phyloP scores from a whole-genome alignment of 1,140 invertebrate genomes.

The Drosophila pandora region DNA sequence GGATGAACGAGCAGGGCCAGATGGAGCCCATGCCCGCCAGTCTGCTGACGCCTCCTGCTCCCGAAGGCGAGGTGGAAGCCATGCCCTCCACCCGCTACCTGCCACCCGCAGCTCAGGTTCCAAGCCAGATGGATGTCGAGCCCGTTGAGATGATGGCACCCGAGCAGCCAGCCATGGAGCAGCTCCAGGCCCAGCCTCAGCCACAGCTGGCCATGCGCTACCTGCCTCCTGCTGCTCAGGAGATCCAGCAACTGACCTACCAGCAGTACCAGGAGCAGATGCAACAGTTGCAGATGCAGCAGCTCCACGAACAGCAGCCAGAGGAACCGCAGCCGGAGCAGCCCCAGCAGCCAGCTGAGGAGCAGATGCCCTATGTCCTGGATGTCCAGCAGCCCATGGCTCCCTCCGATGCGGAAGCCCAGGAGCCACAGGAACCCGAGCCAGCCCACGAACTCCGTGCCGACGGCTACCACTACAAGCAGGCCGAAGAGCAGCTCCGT shows the following conservation, averaged over 20 bases:
- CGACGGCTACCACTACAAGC: constrained; percentile 78
- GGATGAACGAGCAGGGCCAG: constrained; percentile 31
- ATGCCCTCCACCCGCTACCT: constrained; percentile 52
- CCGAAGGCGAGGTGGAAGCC: constrained; percentile 31
- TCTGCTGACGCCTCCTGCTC: constrained; percentile 55
- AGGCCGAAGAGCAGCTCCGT: constrained; percentile 55
- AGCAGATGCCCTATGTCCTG: constrained; percentile 66
- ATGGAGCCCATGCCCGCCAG: constrained; percentile 67
- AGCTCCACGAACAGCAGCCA: constrained; percentile 28
- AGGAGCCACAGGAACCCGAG: constrained; percentile 41
- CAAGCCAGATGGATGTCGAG: constrained; percentile 24
- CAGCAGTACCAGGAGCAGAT: constrained; percentile 72
- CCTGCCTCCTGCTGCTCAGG: constrained; percentile 45
- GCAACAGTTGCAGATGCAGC: constrained; percentile 29
- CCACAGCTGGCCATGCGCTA: constrained; percentile 50
- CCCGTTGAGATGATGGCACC: constrained; percentile 44
- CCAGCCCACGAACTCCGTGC: constrained; percentile 71
- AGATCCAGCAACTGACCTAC: constrained; percentile 62
- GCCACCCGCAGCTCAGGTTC: constrained; percentile 35
- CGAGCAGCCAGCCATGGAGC: constrained; percentile 19
- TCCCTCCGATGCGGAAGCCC: constrained; percentile 63
- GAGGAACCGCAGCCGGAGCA: constrained; percentile 13
- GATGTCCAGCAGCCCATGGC: constrained; percentile 71
- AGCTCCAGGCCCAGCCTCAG: constrained; percentile 19
- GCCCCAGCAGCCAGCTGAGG: constrained; percentile 19